Base-by-base conservation (phyloP, 2,113 vertebrate species). In the Mungos mungo region DNA sequence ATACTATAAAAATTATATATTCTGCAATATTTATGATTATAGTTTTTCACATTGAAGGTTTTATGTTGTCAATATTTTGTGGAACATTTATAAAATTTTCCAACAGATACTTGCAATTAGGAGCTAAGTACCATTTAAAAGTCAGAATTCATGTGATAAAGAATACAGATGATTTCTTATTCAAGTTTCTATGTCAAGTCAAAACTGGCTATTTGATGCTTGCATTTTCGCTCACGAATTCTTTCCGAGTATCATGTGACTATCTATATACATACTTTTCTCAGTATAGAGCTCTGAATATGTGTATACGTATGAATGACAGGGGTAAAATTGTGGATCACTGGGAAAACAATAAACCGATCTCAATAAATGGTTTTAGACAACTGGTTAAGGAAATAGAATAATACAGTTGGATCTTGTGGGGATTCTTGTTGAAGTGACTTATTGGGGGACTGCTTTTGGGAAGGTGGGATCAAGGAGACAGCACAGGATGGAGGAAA, bases 101-200 rank as follows among this genome's bases (percentile, higher is more conserved):
- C 71, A 74, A 33, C 9, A 95, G 86, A 72, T 94, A 97, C 88
- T 71, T 79, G 35, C 0, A 0, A 76, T 90, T 96, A 86, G 68
- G 89, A 96, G 84, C 71, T 88, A 97, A 96, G 35, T 65, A 68
- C 54, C 1, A 0, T 96, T 98, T 97, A 96, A n/a, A 97, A 96
- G 68, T 50, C 41, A 90, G 21, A 96, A 98, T 31, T 63, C 79
- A 87, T 74, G 74, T 65, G 7, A 80, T 89, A 86, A 6, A 71
- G 77, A 95, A 88, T 33, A 33, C 1, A 77, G 63, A 72, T 96
- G 38, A 96, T 69, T 96, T 74, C 54, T 33, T 95, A 25, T 60
- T 97, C 33, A 76, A 27, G 25, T 92, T 85, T 41, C 72, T 50
- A 60, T 31, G 52, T 38, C 15, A 50, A 80, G 57, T 84, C 57